Evolutionary conservation across 2,797 vertebrate genomes (phyloP).

Genomic region (Dipus sagitta): DNA sequence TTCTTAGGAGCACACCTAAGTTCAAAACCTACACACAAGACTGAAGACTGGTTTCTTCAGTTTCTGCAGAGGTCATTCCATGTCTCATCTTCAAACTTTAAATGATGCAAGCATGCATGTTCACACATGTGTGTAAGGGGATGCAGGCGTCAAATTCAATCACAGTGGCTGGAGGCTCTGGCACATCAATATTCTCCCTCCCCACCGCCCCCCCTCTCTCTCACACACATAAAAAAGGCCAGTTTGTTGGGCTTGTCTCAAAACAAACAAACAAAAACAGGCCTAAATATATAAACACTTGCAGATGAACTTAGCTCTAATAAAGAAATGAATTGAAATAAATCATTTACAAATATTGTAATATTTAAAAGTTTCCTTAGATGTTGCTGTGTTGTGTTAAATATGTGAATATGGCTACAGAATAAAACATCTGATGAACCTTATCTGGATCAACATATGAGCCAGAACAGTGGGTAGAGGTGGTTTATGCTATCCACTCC

Average conservation of each 20-base stretch:
- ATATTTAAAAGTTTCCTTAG: background rate
- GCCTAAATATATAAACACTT: background rate
- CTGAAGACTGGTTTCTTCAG: background rate
- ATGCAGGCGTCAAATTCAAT: no score
- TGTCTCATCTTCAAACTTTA: background rate
- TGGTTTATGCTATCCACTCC: background rate
- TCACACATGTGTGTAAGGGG: no score
- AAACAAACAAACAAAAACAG: background rate
- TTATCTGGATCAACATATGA: background rate
- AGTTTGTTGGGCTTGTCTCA: no score
- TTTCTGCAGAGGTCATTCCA: background rate
- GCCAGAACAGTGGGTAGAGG: background rate
- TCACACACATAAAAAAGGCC: background rate
- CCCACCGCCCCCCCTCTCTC: background rate
- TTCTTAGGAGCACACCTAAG: background rate
- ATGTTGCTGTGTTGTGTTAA: background rate
- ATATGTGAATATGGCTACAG: background rate
- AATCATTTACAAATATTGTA: background rate
- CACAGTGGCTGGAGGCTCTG: no score
- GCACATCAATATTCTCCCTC: no score
- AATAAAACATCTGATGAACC: background rate
- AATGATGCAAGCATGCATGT: background rate
- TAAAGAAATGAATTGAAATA: conserved; percentile 8
- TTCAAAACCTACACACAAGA: background rate
- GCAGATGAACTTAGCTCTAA: background rate